Evolutionary conservation across 2,888 invertebrate species (phyloP).

Genomic region (Rhaphigaster nebulosa): DNA sequence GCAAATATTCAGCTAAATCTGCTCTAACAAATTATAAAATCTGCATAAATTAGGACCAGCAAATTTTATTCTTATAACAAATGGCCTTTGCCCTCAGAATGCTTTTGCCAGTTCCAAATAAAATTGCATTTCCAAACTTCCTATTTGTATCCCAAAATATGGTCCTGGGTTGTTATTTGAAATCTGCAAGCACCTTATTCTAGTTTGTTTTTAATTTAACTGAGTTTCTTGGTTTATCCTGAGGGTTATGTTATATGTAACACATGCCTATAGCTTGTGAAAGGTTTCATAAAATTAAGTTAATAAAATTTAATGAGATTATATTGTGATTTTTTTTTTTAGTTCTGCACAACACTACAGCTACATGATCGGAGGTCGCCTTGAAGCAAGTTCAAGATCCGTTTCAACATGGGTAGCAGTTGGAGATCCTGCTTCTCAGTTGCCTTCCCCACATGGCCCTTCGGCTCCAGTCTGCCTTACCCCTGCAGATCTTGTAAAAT

Average conservation of each 20-base stretch:
- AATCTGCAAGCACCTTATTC: no score
- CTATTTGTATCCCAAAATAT: no score
- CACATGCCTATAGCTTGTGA: not conserved
- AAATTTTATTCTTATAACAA: no score
- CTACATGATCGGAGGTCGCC: conserved; percentile 69
- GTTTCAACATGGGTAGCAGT: conserved; percentile 92
- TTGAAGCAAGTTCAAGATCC: conserved; percentile 78
- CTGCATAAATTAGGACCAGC: no score
- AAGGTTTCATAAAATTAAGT: not conserved
- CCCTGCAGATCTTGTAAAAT: conserved; percentile 78
- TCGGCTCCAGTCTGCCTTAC: conserved; percentile 73
- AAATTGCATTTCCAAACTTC: no score
- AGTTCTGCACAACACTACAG: conserved; percentile 64
- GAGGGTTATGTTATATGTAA: not conserved
- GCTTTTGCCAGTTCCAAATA: no score
- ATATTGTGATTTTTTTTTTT: not conserved
- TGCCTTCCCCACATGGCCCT: conserved; percentile 83
- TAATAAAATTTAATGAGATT: not conserved
- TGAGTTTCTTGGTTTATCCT: no score
- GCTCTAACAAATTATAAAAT: no score
- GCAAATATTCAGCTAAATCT: no score
- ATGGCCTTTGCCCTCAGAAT: no score
- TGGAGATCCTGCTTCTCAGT: conserved; percentile 83
- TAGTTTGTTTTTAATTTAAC: no score
- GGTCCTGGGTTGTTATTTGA: no score